phyloP scores from a whole-genome alignment of 2,888 invertebrate genomes.

The Microplitis deprimator region DNA sequence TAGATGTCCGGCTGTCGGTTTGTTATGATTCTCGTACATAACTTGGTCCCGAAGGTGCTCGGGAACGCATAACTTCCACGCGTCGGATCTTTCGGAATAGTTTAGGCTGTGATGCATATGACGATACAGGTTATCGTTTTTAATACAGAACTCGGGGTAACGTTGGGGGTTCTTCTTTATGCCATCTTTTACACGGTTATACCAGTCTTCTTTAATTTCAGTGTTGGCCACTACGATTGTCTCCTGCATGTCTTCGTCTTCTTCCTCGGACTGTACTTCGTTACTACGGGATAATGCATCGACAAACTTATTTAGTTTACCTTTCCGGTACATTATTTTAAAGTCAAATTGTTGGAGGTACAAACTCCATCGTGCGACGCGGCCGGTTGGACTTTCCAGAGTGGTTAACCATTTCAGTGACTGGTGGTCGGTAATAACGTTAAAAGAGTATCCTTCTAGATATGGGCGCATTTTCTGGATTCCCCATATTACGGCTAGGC shows the following conservation, averaged over 20 bases:
- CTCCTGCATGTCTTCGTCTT: background rate
- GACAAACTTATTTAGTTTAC: constrained; percentile 37
- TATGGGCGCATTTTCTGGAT: constrained; percentile 32
- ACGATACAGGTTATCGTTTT: constrained; percentile 50
- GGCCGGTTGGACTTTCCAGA: constrained; percentile 36
- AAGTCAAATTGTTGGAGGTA: constrained; percentile 43
- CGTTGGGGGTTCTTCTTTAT: constrained; percentile 8
- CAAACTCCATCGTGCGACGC: constrained; percentile 42
- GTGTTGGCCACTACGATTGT: background rate
- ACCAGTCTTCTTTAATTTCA: background rate
- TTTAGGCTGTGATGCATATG: constrained; percentile 15
- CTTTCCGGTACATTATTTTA: constrained; percentile 37
- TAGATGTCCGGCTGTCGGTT: constrained; percentile 46
- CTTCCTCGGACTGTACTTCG: background rate
- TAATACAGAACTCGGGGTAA: constrained; percentile 40
- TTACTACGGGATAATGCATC: constrained; percentile 42
- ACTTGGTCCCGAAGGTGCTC: background rate
- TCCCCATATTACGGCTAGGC: constrained; percentile 32
- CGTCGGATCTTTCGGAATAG: background rate
- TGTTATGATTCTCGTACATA: constrained; percentile 39
- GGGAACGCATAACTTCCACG: constrained; percentile 48
- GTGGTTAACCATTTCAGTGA: constrained; percentile 35
- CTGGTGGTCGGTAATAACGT: constrained; percentile 38
- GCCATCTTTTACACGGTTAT: background rate
- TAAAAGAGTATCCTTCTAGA: constrained; percentile 38